Evolutionary conservation across 2,113 vertebrate genomes (phyloP).

Genomic region (Sylvia atricapilla): DNA sequence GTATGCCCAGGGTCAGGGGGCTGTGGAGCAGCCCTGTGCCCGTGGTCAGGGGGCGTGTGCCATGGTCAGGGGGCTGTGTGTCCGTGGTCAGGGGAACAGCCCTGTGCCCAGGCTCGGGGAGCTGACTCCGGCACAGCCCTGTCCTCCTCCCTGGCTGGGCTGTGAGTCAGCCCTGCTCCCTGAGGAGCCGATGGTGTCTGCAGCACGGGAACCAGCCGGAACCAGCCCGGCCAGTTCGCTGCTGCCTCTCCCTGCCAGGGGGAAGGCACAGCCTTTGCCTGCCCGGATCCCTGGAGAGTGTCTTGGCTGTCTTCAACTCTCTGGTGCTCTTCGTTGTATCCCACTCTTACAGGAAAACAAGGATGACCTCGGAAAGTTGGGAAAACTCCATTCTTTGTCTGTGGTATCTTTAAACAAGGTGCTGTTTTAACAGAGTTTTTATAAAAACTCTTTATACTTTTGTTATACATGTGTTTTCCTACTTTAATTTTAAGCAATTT

Average conservation of each 20-base stretch:
- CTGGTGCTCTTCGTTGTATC: not conserved
- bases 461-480: rapidly evolving
- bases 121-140: not conserved
- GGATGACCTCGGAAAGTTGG: not conserved
- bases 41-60: too few species aligned
- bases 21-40: too few species aligned
- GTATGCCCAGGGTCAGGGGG: too few species aligned
- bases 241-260: not conserved
- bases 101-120: not conserved
- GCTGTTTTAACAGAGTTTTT: not conserved
- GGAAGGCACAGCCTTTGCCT: not conserved
- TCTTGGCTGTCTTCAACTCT: rapidly evolving
- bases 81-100: too few species aligned
- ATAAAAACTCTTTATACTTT: not conserved
- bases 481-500: not conserved
- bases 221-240: not conserved
- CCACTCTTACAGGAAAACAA: not conserved
- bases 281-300: rapidly evolving
- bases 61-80: too few species aligned
- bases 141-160: not conserved
- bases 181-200: not conserved
- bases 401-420: not conserved
- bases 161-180: not conserved
- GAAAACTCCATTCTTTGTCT: rapidly evolving
- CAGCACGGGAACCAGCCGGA: not conserved